Evolutionary conservation across 2,888 invertebrate genomes (phyloP), one percentile per base, ranked within the genome.

Genomic region (Uloborus plumipes): DNA sequence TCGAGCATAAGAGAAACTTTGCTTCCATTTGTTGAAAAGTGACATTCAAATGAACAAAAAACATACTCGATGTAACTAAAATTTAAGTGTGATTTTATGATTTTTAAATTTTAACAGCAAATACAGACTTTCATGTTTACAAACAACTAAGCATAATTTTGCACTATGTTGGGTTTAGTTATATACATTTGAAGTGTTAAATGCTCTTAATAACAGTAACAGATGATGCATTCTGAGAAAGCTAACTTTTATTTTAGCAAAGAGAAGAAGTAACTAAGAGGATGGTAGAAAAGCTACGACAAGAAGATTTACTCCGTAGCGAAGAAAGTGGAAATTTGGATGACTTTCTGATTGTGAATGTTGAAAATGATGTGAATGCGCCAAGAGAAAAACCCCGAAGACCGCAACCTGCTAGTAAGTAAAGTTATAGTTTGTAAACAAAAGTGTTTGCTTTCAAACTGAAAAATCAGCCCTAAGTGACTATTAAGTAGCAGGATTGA

Each of bases 251-350:
- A 79, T 79, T 85, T 85, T 74, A 90, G 90, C 90, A 90, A 86
- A 88, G 90, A 3, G 90, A 91, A 86, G 89, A 90, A 75, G 90
- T 90, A 22, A 90, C 92, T 84, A 90, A 91, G 85, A 89, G 91
- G 84, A 90, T 92, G 87, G 89, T 92, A 62, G 92, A 92, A 81
- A 91, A 91, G 86, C 88, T 92, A 86, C 89, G 91, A 73, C 89
- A 90, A 22, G 92, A 92, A 85, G 92, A 92, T 76, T 85, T 85
- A 20, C 58, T 86, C 18, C 61, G 84, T n/a, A 84, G 82, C 22
- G 86, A 84, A 55, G 88, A 87, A 76, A 88, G 87, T 76, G 89
- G 88, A n/a, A 90, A 89, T 84, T 89, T 90, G 75, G 90, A 90
- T 78, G 90, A 89, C 67, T 89, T 90, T 84, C 89, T 89, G 86